Evolutionary conservation across 2,797 vertebrate genomes (phyloP).

Genomic region (Gymnodraco acuticeps): DNA sequence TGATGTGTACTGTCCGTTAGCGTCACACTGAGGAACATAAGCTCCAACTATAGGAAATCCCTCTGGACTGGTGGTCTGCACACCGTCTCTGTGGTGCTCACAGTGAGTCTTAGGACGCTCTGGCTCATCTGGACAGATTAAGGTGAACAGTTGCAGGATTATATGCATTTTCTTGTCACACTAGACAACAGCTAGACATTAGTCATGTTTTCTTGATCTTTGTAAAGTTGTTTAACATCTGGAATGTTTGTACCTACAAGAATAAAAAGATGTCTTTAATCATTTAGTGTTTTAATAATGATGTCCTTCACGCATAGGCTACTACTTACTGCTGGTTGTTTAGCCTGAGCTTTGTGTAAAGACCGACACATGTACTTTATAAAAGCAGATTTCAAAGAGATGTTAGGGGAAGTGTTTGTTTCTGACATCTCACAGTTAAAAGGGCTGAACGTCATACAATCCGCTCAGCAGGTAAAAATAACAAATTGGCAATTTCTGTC

Average conservation of each 20-base stretch:
- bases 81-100: conserved; percentile 74
- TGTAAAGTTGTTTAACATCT: too few relatives aligned
- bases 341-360: neutral
- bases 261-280: too few relatives aligned
- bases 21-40: conserved; percentile 79
- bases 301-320: neutral
- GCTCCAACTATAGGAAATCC: conserved; percentile 45
- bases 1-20: conserved; percentile 77
- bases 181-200: too few relatives aligned
- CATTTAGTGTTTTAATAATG: neutral
- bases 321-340: neutral
- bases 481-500: neutral
- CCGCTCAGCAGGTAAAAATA: neutral
- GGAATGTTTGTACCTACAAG: too few relatives aligned
- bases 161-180: neutral
- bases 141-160: neutral
- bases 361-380: neutral
- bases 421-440: conserved; percentile 29
- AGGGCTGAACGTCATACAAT: neutral
- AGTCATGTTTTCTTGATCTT: too few relatives aligned
- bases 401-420: neutral
- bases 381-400: neutral
- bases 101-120: conserved; percentile 71
- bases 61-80: conserved; percentile 47
- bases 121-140: conserved; percentile 34